Evolutionary conservation across 2,888 invertebrate genomes (phyloP).

Genomic region (Acrobasis suavella): DNA sequence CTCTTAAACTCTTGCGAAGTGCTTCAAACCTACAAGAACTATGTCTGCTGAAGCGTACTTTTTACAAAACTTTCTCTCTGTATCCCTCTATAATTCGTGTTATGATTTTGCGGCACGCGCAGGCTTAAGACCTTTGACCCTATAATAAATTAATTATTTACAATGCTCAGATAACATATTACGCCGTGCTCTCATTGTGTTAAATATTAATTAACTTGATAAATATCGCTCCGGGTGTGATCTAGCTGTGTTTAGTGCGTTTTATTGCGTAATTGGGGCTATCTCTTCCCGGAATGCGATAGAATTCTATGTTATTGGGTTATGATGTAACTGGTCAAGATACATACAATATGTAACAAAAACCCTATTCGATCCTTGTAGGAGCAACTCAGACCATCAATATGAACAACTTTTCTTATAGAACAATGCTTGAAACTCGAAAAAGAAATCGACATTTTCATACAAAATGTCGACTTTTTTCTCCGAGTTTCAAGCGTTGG

Average conservation of each 20-base stretch:
- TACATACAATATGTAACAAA: too few relatives aligned
- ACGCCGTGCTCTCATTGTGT: constrained; percentile 64
- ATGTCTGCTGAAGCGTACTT: neutral
- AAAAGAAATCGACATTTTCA: too few relatives aligned
- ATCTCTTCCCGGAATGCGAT: constrained; percentile 24
- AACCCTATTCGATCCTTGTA: too few relatives aligned
- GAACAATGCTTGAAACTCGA: too few relatives aligned
- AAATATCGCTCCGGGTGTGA: constrained; percentile 41
- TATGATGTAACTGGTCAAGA: neutral
- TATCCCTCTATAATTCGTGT: neutral
- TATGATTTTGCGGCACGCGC: constrained; percentile 47
- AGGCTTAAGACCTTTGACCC: constrained; percentile 57
- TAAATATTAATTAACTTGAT: constrained; percentile 65
- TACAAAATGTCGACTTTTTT: too few relatives aligned
- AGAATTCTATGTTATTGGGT: neutral
- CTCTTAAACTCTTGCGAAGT: neutral
- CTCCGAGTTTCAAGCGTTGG: too few relatives aligned
- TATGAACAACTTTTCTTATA: too few relatives aligned
- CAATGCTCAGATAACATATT: constrained; percentile 54
- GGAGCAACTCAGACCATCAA: too few relatives aligned
- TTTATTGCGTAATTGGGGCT: constrained; percentile 10
- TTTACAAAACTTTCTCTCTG: neutral
- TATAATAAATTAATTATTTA: constrained; percentile 70
- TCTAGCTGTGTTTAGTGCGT: constrained; percentile 34
- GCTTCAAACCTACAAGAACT: neutral